These are phyloP conservation scores for Characodon lateralis DNA, from an alignment of 2,797 vertebrate species.

Conservation along the genomic window DNA sequence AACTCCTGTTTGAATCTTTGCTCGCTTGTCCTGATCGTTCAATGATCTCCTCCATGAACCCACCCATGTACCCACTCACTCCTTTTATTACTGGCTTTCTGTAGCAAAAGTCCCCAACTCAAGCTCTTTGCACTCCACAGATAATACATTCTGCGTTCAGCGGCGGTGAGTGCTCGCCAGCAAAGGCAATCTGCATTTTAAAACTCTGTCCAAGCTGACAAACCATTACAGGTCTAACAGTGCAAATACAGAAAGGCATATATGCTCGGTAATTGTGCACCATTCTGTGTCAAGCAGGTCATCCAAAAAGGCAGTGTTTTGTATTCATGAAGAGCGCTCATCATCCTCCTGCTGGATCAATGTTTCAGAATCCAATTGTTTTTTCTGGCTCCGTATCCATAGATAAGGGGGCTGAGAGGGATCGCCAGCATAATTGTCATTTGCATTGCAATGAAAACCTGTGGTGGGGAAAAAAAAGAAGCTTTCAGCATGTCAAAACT, in stretches of 20 bases:
- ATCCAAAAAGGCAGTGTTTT: conserved; percentile 57
- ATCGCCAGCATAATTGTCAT: conserved; percentile 68
- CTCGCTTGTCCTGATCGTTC: conserved; percentile 25
- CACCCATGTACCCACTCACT: conserved; percentile 30
- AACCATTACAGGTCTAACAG: conserved; percentile 38
- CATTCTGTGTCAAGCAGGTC: conserved; percentile 63
- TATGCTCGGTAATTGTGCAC: conserved; percentile 65
- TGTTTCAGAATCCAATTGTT: conserved; percentile 66
- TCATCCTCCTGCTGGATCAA: conserved; percentile 47
- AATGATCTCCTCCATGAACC: conserved; percentile 30
- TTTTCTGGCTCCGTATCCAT: conserved; percentile 47
- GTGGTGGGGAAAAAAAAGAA: conserved; percentile 33
- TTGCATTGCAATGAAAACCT: conserved; percentile 62
- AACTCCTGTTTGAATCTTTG: conserved; percentile 14
- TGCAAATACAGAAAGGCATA: conserved; percentile 58
- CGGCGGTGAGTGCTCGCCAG: conserved; percentile 26
- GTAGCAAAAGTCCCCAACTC: conserved; percentile 21
- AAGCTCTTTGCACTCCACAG: conserved; percentile 19
- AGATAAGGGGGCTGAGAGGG: conserved; percentile 63
- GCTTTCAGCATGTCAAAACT: conserved; percentile 59
- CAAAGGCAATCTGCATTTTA: conserved; percentile 49
- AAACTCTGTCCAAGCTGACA: conserved; percentile 37
- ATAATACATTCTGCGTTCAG: conserved; percentile 29
- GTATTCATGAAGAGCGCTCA: conserved; percentile 68
- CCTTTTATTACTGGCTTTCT: conserved; percentile 32